Conservation (phyloP, 2,113 vertebrate genomes). For the Engraulis encrasicolus region DNA sequence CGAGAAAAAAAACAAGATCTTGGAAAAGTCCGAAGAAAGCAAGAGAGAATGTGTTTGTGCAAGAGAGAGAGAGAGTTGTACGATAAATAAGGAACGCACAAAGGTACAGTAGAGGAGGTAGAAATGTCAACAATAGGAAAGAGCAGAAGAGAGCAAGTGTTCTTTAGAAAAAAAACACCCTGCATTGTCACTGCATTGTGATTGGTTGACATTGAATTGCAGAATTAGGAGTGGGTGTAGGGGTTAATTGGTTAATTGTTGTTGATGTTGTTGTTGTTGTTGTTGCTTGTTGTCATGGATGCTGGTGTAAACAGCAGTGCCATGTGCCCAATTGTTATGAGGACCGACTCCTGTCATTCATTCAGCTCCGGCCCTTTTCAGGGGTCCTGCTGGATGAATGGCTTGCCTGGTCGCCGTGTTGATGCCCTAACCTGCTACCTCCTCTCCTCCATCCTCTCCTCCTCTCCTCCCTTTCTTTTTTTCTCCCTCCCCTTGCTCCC, state of each 20-base stretch:
- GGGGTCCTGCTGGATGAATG: constrained; percentile 77
- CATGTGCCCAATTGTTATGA: constrained; percentile 6
- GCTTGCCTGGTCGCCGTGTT: constrained; percentile 63
- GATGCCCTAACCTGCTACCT: constrained; percentile 32
- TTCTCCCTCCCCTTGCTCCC: neutral
- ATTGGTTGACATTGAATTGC: neutral
- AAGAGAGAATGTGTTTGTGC: neutral
- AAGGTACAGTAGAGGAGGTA: too few species aligned
- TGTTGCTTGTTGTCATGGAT: constrained; percentile 57
- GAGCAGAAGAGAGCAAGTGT: neutral
- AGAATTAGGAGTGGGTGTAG: neutral
- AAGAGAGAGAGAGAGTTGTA: neutral
- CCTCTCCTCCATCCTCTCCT: constrained; percentile 9
- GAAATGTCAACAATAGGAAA: too few species aligned
- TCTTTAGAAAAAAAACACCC: too few species aligned
- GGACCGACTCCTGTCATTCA: constrained; percentile 71
- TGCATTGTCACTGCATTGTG: neutral
- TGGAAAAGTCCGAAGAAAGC: neutral
- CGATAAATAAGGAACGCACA: too few species aligned
- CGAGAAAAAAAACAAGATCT: neutral
- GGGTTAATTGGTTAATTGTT: neutral
- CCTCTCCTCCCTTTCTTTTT: too few species aligned
- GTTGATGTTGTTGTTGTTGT: constrained; percentile 23
- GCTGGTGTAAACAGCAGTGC: constrained; percentile 34
- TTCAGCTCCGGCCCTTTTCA: constrained; percentile 55